Evolutionary conservation across 2,888 invertebrate genomes (phyloP), one percentile per base, ranked within the genome.

Genomic region (Noctua pronuba): DNA sequence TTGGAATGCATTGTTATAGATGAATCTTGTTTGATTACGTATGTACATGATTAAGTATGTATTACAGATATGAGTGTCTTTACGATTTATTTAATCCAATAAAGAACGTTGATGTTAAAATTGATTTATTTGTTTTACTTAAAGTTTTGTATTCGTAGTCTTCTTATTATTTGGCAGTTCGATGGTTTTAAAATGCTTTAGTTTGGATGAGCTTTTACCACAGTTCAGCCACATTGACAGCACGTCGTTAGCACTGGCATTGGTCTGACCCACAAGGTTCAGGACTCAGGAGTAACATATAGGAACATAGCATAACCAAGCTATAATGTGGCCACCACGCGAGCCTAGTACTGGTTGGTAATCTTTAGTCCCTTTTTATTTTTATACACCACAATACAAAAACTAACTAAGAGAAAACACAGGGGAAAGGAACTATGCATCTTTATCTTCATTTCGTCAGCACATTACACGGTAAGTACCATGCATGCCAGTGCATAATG

Each of bases 401-500:
- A 60, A 3, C 2, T 13, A 31, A 31, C 28, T 21, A 10, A 60
- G 18, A 60, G 60, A 21, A 60, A 60, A 60, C 31, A 35, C 60
- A 35, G 21, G 21, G 21, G 21, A 62, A 60, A 35, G 60, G 60
- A 21, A 24, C 21, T 60, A 52, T 65, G 38, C 13, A 16, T 35
- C 52, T 41, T 49, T 46, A 73, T 72, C 21, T n/a, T 1, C 31
- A 72, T n/a, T 24, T 65, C n/a, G 55, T 73, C 55, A 66, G 35
- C 80, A 38, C n/a, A 73, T 84, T 35, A 71, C 38, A 73, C 49
- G 55, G 35, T 67, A 41, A 38, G 62, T 38, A 60, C 2, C 65
- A 69, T 60, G 73, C 73, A 76, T 79, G 83, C 24, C 16, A 64
- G 4, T 73, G 81, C 74, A 84, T 79, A 76, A 72, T 79, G 46